A percentile compares a stretch with the other conserved stretches of the same genome.
Conservation (phyloP, 2,113 vertebrate genomes). For the Bucco capensis region DNA sequence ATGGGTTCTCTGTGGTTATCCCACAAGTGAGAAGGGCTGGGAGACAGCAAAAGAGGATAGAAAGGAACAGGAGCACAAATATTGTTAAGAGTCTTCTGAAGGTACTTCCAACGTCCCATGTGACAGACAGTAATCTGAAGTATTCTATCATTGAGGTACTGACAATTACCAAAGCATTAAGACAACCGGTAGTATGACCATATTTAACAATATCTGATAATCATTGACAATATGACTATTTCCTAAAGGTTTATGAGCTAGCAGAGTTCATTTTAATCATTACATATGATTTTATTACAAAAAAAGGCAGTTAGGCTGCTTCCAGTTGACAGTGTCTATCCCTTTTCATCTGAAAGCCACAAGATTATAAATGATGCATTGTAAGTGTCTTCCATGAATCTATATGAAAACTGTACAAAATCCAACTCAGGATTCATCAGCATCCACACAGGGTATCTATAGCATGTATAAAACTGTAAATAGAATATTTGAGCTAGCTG, state of each 20-base stretch:
- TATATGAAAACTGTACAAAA: background rate
- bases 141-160: background rate
- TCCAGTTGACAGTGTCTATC: background rate
- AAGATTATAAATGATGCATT: background rate
- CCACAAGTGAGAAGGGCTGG: background rate
- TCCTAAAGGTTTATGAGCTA: background rate
- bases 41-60: background rate
- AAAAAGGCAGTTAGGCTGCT: background rate
- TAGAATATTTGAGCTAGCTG: background rate
- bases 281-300: background rate
- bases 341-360: background rate
- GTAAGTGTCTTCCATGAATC: background rate
- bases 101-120: background rate
- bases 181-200: background rate
- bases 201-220: background rate
- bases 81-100: background rate
- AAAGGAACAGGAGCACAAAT: background rate
- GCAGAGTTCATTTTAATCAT: background rate
- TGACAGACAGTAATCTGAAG: background rate
- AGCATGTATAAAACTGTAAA: background rate
- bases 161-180: background rate
- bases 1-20: background rate
- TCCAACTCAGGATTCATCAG: background rate
- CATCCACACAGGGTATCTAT: background rate
- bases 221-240: background rate